Evolutionary conservation across 2,888 invertebrate genomes (phyloP).

Genomic region (Papilio demoleus): DNA sequence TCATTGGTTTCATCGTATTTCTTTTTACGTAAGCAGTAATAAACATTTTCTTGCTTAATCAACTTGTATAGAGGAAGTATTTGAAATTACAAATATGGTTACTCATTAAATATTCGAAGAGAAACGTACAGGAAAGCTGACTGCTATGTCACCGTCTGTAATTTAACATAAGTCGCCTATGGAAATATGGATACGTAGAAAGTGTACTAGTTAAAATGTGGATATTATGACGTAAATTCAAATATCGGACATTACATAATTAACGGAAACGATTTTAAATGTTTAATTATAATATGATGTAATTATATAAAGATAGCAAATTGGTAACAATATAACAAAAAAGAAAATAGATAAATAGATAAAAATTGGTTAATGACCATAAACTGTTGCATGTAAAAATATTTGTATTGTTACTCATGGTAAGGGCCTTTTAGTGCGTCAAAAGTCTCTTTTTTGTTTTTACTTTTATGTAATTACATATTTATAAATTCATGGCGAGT

Average conservation of each 20-base stretch:
- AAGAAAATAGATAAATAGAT: no score
- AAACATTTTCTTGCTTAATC: background rate
- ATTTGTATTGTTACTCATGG: no score
- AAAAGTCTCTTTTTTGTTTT: no score
- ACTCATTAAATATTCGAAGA: constrained; percentile 11
- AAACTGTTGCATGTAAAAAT: no score
- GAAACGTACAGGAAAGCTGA: background rate
- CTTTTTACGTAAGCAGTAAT: background rate
- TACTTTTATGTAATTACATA: background rate
- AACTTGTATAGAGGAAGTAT: background rate
- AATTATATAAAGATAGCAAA: no score
- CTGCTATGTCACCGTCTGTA: constrained; percentile 15
- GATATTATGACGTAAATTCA: background rate
- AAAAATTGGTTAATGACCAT: no score
- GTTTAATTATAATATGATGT: no score
- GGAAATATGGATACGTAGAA: background rate
- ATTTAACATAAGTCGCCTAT: constrained; percentile 8
- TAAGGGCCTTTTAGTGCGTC: no score
- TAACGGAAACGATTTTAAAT: background rate
- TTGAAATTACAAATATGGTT: background rate
- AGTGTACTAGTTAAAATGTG: background rate
- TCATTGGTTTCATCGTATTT: background rate
- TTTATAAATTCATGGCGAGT: background rate
- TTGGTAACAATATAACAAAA: no score
- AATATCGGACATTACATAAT: background rate